A percentile compares a stretch with the other conserved stretches of the same genome.
Evolutionary conservation across 1,140 invertebrate species (phyloP).

Genomic region (Oreohelix idahoensis): DNA sequence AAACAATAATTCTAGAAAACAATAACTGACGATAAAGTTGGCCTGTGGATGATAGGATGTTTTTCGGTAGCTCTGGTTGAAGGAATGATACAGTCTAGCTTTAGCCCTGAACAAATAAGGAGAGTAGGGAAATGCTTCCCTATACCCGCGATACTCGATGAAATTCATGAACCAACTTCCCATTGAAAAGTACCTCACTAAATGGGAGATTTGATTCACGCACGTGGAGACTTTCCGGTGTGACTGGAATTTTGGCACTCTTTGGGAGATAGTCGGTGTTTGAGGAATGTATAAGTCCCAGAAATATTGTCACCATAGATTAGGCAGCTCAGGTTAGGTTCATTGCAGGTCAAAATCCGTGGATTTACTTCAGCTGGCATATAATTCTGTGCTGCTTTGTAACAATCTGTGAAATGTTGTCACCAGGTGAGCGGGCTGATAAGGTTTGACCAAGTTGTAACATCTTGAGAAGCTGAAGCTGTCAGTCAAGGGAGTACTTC

Average conservation of each 20-base stretch:
- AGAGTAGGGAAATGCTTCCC: neutral
- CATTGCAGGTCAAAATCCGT: neutral
- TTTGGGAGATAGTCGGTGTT: neutral
- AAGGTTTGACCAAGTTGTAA: neutral
- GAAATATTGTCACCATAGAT: neutral
- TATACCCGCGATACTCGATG: neutral
- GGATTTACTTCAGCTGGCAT: neutral
- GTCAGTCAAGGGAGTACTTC: neutral
- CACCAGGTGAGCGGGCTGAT: neutral
- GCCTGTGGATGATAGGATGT: neutral
- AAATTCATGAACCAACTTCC: neutral
- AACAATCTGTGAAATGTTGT: neutral
- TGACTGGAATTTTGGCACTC: neutral
- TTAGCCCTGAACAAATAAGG: neutral
- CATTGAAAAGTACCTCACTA: neutral
- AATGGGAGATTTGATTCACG: neutral
- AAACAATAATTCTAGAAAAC: neutral
- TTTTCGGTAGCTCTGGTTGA: neutral
- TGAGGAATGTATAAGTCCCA: neutral
- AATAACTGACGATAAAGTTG: neutral
- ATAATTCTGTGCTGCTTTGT: neutral
- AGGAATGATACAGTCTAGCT: constrained; percentile 6
- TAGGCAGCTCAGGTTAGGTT: neutral
- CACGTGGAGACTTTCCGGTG: neutral
- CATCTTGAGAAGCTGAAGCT: neutral